Evolutionary conservation across 2,113 vertebrate species (phyloP), one percentile per base, ranked within the genome.

Genomic region (Microtus oregoni): DNA sequence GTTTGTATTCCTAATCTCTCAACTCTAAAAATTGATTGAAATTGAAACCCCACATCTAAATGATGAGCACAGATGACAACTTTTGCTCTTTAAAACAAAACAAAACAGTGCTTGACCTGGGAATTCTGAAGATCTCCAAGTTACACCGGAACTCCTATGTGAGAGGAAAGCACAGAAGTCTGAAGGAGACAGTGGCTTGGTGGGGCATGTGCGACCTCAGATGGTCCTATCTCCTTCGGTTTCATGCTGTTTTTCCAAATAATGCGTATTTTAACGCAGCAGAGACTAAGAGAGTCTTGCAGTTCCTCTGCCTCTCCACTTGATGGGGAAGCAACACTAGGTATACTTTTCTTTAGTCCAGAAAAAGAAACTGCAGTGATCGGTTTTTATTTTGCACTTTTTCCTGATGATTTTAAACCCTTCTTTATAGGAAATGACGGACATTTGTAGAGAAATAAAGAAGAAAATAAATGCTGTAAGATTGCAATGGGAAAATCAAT

Each of bases 321-420:
- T 88, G 95, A 95, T 90, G 97, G 97, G 20, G 89, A 83, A 93
- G 35, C 52, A n/a, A 65, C 32, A 73, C 68, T 41, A 93, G 52
- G 24, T 6, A 92, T 12, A 61, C 9, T 5, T n/a, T 41, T 92
- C 38, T n/a, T 81, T 50, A 86, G 3, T 20, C 7, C 5, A 50
- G 44, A 17, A 68, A 90, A 78, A 68, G 26, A 73, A 81, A 87
- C 2, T 20, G 0, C 7, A 13, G 6, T 3, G 28, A 52, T 88
- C 7, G 35, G 30, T 22, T 41, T 72, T 75, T 41, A 72, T 11
- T 73, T 82, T 38, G 52, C 75, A 70, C 28, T 73, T 63, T 86
- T 91, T 76, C 26, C 8, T 41, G 44, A 63, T 22, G 30, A 55
- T 35, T 22, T 86, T 38, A 63, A 58, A 65, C 35, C 72, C 35